Conservation (phyloP, 1,140 invertebrate species). For the Patella vulgata region DNA sequence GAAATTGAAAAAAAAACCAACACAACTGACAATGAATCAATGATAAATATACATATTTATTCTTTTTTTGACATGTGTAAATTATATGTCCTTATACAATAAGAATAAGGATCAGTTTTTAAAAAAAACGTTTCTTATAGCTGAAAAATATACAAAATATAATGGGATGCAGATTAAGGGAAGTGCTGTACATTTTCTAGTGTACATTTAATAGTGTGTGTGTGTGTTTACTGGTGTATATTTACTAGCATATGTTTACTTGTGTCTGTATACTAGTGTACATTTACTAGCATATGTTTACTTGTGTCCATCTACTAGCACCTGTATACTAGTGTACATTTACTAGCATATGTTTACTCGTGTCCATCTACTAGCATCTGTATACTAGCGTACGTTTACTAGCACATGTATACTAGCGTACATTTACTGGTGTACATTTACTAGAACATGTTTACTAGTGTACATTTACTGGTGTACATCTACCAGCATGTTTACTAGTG, state of each 20-base stretch:
- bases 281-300: not conserved
- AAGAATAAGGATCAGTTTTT: not conserved
- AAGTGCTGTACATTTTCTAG: not conserved
- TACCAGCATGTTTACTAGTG: no score
- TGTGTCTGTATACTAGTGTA: slow-evolving; percentile 4
- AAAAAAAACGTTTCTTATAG: not conserved
- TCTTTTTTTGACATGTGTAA: not conserved
- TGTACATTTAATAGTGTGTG: not conserved
- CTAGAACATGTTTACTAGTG: not conserved
- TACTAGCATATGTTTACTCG: not conserved
- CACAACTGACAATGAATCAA: no score
- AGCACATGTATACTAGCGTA: not conserved
- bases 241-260: slow-evolving; percentile 1
- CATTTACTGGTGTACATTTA: not conserved
- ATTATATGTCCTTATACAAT: not conserved
- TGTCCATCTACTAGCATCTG: not conserved
- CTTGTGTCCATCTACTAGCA: slow-evolving; percentile 1
- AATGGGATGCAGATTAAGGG: no score
- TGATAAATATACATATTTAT: slow-evolving; percentile 1
- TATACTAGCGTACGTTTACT: not conserved
- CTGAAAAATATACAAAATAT: not conserved
- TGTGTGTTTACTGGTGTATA: slow-evolving; percentile 1
- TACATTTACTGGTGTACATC: not conserved
- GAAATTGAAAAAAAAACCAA: no score
- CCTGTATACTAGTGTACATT: not conserved